These are phyloP conservation scores for Xylophagus ater DNA, from an alignment of 2,888 invertebrate species.

Conservation along the genomic window DNA sequence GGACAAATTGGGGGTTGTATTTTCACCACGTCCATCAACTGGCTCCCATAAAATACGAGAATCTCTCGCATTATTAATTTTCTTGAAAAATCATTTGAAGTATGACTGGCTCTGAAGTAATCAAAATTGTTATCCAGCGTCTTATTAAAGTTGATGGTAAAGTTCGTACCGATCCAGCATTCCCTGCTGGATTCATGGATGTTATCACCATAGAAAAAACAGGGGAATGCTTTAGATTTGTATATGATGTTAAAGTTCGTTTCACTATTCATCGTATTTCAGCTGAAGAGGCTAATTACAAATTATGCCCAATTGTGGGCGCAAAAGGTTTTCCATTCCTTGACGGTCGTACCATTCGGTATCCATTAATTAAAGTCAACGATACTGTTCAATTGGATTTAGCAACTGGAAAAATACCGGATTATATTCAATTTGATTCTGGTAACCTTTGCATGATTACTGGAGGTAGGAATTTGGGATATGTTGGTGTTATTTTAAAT, in stretches of 20 bases:
- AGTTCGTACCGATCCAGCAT: too few relatives aligned
- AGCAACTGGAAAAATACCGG: slow-evolving; percentile 85
- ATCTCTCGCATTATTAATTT: slow-evolving; percentile 90
- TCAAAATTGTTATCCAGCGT: slow-evolving; percentile 96
- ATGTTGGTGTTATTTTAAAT: slow-evolving; percentile 94
- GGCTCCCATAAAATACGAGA: slow-evolving; percentile 98
- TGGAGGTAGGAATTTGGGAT: slow-evolving; percentile 98
- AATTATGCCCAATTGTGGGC: slow-evolving; percentile 95
- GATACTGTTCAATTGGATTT: slow-evolving; percentile 96
- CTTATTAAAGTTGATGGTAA: slow-evolving; percentile 97
- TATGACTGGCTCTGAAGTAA: slow-evolving; percentile 96
- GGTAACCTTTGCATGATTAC: slow-evolving; percentile 98
- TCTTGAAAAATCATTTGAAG: slow-evolving; percentile 93
- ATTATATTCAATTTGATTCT: slow-evolving; percentile 96
- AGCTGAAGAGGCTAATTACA: slow-evolving; percentile 96
- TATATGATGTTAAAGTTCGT: slow-evolving; percentile 98
- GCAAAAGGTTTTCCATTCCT: slow-evolving; percentile 93
- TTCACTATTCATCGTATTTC: slow-evolving; percentile 97
- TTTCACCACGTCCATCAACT: slow-evolving; percentile 92
- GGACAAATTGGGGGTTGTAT: too few relatives aligned
- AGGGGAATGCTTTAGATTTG: slow-evolving; percentile 93
- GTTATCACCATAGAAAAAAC: slow-evolving; percentile 89
- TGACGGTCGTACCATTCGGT: slow-evolving; percentile 96
- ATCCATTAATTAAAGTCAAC: slow-evolving; percentile 91
- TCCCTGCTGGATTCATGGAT: slow-evolving; percentile 99